Base-by-base conservation (phyloP, 2,888 invertebrate genomes). In the Masnerella sp. region DNA sequence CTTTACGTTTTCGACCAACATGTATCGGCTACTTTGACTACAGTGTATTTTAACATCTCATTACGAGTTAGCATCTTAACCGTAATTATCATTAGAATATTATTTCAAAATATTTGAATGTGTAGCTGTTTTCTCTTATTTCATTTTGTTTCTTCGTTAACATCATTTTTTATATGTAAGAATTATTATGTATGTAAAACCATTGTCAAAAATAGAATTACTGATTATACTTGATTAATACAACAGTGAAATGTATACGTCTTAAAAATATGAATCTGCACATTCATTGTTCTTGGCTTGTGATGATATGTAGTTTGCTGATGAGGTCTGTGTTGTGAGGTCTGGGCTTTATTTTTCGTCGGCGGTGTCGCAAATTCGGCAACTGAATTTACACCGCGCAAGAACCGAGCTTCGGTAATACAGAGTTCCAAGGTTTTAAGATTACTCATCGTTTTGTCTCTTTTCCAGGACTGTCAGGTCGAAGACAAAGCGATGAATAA, bases 261-360 rank as follows among this genome's bases (percentile, higher is more conserved):
- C 51, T 73, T 73, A 73, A 67, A 73, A 73, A 73, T 73, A 73
- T 73, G 73, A 52, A 56, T 49, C 30, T 58, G 62, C 65, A 62
- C 67, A 73, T 72, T 67, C 67, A 72, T 72, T 71, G 49, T 64
- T 56, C 58, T 70, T 52, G 58, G 18, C 73, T 73, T 61, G 72
- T 72, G 73, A 73, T 73, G 73, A 73, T 73, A 73, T 73, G 73
- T 73, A 67, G 45, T 67, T 73, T 67, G 61, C 62, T 62, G 73
- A 73, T 67, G 67, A 73, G 73, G 73, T 73, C 73, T 73, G 73
- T 61, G 49, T 72, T 43, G 72, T 62, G 67, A 67, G 73, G 58
- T 72, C 30, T 52, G 73, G 58, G 65, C 30, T 52, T 32, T 15
- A 40, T 25, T 5, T 42, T 40, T 51, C 47, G 30, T 28, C 45